Conservation (phyloP, 2,113 vertebrate species). For the Osmerus eperlanus region DNA sequence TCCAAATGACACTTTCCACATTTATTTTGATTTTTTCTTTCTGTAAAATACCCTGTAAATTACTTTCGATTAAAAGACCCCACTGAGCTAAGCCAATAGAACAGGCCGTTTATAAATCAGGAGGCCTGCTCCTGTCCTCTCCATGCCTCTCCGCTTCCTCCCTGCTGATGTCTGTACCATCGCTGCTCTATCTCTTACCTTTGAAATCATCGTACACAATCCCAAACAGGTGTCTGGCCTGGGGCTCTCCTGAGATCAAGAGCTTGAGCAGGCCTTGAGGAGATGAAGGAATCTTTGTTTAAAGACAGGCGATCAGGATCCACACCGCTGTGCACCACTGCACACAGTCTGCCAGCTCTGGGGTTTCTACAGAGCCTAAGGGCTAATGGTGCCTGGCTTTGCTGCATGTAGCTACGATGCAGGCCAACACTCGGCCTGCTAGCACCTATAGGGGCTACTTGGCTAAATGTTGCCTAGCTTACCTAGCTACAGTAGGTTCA, state of each 20-base stretch:
- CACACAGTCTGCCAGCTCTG: background rate
- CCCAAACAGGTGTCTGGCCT: slow-evolving; percentile 75
- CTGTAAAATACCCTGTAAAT: background rate
- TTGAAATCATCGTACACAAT: slow-evolving; percentile 77
- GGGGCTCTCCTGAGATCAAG: slow-evolving; percentile 81
- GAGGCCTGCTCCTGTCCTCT: background rate
- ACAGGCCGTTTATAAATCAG: background rate
- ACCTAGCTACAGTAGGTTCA: too few species aligned
- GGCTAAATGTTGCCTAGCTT: too few species aligned
- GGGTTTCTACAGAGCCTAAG: too few species aligned
- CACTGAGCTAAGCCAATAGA: background rate
- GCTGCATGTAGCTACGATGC: too few species aligned
- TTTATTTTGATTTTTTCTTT: slow-evolving; percentile 11
- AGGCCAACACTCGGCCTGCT: too few species aligned
- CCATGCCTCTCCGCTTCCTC: slow-evolving; percentile 13
- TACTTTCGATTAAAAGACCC: background rate
- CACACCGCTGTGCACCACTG: slow-evolving; percentile 5
- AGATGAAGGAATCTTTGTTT: slow-evolving; percentile 57
- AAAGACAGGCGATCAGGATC: slow-evolving; percentile 22
- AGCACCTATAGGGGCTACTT: too few species aligned
- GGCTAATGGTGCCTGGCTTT: too few species aligned
- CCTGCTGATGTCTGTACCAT: background rate
- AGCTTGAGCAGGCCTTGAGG: slow-evolving; percentile 77
- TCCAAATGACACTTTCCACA: slow-evolving; percentile 54
- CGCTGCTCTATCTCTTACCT: slow-evolving; percentile 77